Percentiles rank a stretch among this genome's conserved stretches.
These are phyloP conservation scores for Flexamia atlantica DNA, from an alignment of 2,888 invertebrate species.

Conservation along the genomic window DNA sequence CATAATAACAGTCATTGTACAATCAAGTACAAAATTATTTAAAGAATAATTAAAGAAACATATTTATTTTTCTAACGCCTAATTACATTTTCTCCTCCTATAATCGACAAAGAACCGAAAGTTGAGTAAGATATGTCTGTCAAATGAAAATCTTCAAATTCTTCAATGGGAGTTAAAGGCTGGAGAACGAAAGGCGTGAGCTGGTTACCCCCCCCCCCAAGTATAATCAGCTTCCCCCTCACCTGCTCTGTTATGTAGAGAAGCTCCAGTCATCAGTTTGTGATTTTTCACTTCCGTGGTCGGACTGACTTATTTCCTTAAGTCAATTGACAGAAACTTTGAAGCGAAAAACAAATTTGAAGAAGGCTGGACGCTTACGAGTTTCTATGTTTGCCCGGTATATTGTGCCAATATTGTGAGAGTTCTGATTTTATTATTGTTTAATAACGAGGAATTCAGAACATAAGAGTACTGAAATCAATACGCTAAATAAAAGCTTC, in stretches of 20 bases:
- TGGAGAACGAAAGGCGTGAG: neutral
- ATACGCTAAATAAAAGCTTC: too few species aligned
- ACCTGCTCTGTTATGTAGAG: neutral
- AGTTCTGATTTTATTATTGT: too few species aligned
- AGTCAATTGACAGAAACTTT: slow-evolving; percentile 18
- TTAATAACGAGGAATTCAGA: too few species aligned
- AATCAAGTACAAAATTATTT: too few species aligned
- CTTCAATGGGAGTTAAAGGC: neutral
- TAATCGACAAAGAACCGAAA: neutral
- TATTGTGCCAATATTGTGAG: neutral
- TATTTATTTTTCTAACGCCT: too few species aligned
- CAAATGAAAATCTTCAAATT: slow-evolving; percentile 28
- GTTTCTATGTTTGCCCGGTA: neutral
- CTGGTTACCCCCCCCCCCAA: neutral
- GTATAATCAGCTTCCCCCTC: too few species aligned
- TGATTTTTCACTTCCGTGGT: slow-evolving; percentile 5
- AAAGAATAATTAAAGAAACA: too few species aligned
- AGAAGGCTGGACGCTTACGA: neutral
- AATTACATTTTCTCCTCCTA: too few species aligned
- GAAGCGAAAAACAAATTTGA: slow-evolving; percentile 11
- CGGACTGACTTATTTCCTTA: neutral
- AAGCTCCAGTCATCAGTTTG: slow-evolving; percentile 7
- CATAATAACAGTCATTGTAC: too few species aligned
- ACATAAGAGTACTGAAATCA: too few species aligned
- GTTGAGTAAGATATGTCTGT: neutral